A percentile compares a stretch with the other conserved stretches of the same genome.
Evolutionary conservation across 2,113 vertebrate species (phyloP).

Genomic region (Candoia aspera): DNA sequence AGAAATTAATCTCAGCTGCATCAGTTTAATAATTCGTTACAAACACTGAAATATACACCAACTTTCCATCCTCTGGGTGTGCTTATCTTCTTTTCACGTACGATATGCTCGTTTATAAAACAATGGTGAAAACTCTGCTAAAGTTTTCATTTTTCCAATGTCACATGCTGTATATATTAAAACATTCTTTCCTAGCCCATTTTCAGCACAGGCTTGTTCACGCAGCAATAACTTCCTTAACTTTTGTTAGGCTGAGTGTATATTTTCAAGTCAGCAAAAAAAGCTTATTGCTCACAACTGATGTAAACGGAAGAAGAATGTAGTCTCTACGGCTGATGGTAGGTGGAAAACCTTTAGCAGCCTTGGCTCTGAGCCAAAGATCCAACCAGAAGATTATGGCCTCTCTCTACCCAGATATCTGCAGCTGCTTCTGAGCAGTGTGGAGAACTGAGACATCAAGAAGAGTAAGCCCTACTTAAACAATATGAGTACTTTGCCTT

Average conservation of each 20-base stretch:
- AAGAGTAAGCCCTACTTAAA: too few species aligned
- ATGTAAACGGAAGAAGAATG: slow-evolving; percentile 7
- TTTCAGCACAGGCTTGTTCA: slow-evolving; percentile 25
- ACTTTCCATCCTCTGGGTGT: slow-evolving; percentile 39
- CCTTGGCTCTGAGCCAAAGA: slow-evolving; percentile 10
- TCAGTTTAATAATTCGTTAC: slow-evolving; percentile 41
- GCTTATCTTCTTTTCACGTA: background rate
- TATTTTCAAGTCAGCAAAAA: slow-evolving; percentile 38
- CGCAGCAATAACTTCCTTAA: slow-evolving; percentile 30
- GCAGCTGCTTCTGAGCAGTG: background rate
- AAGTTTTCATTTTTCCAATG: slow-evolving; percentile 9
- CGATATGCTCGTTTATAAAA: slow-evolving; percentile 14
- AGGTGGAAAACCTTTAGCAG: background rate
- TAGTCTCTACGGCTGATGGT: background rate
- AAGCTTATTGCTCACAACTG: slow-evolving; percentile 9
- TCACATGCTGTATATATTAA: slow-evolving; percentile 13
- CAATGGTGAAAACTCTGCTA: background rate
- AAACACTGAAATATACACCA: background rate
- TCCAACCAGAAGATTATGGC: background rate
- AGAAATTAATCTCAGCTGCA: slow-evolving; percentile 34
- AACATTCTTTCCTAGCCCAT: slow-evolving; percentile 46
- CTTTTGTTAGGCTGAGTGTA: slow-evolving; percentile 15
- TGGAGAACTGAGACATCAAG: background rate
- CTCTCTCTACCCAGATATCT: background rate
- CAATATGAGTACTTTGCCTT: too few species aligned